phyloP scores from a whole-genome alignment of 2,797 vertebrate species.

The Ceryle rudis region DNA sequence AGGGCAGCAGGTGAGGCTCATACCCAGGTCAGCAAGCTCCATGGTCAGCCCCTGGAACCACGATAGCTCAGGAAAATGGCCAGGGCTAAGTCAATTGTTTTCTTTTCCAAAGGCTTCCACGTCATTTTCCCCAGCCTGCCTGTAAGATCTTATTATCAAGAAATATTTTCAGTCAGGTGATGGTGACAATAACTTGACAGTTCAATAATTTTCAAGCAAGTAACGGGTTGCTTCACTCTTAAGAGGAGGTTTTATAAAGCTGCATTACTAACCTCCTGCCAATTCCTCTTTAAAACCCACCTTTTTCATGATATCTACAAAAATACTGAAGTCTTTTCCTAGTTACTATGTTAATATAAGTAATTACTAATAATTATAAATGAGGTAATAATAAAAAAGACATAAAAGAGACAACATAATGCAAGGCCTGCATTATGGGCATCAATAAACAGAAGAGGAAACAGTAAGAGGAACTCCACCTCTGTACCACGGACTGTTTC shows the following conservation, averaged over 20 bases:
- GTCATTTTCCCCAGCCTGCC: neutral
- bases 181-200: neutral
- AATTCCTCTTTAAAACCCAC: neutral
- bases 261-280: neutral
- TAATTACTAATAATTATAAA: neutral
- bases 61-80: rapidly evolving
- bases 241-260: neutral
- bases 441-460: neutral
- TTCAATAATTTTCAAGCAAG: neutral
- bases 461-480: neutral
- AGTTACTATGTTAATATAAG: neutral
- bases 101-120: neutral
- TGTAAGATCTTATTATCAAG: neutral
- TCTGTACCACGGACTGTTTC: neutral
- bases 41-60: neutral
- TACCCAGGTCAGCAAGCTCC: neutral
- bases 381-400: neutral
- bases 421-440: neutral
- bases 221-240: neutral
- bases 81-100: neutral
- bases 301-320: neutral
- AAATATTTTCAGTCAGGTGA: neutral
- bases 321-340: neutral
- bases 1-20: neutral
- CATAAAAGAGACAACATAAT: neutral